Evolutionary conservation across 2,888 invertebrate genomes (phyloP).

Genomic region (Chrysodeixis includens): DNA sequence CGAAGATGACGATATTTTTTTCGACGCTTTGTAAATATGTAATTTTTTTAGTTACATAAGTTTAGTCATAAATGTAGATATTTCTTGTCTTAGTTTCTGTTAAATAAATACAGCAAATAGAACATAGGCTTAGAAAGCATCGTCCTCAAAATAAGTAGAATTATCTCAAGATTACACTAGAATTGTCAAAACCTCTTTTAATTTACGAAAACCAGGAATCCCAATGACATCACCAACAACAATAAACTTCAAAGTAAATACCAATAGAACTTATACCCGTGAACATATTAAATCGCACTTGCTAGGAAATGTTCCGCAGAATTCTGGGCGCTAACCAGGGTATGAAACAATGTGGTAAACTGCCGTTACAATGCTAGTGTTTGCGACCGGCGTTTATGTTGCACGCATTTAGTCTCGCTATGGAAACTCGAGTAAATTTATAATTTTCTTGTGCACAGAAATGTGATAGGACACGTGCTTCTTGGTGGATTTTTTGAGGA

Average conservation of each 20-base stretch:
- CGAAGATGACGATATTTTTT: no score
- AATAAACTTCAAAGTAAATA: not conserved
- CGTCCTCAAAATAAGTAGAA: no score
- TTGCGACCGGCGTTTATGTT: constrained; percentile 29
- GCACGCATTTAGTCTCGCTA: constrained; percentile 26
- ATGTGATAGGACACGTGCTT: constrained; percentile 8
- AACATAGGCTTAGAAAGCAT: no score
- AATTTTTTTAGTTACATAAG: no score
- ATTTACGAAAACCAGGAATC: not conserved
- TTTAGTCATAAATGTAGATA: no score
- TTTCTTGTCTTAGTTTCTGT: no score
- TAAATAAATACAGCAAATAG: no score
- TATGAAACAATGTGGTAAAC: constrained; percentile 49
- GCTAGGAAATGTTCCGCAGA: constrained; percentile 35
- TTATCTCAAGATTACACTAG: no score
- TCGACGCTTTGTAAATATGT: no score
- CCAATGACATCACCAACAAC: not conserved
- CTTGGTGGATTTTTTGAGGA: not conserved
- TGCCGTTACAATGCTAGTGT: constrained; percentile 47
- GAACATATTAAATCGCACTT: constrained; percentile 11
- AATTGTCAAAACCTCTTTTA: no score
- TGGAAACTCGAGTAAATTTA: constrained; percentile 4
- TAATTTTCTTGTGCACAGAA: constrained; percentile 6
- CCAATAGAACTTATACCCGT: not conserved
- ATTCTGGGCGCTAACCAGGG: constrained; percentile 25